Percentiles rank a stretch among this genome's conserved stretches.
phyloP scores from a whole-genome alignment of 2,888 invertebrate species.

The Hymenopus coronatus region DNA sequence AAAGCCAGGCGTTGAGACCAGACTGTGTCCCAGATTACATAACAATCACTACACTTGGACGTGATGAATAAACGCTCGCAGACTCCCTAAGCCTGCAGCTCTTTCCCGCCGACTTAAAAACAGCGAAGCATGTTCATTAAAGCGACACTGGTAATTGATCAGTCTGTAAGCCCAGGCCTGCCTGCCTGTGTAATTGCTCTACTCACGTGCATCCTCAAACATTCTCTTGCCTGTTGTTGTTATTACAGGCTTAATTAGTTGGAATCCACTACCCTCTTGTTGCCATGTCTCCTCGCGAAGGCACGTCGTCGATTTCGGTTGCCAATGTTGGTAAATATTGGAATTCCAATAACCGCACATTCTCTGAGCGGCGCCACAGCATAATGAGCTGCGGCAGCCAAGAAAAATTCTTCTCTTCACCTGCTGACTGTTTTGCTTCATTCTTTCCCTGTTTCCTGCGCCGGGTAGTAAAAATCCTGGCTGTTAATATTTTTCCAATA shows the following conservation, averaged over 20 bases:
- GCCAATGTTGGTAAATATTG: neutral
- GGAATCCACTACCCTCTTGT: neutral
- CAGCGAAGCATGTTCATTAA: neutral
- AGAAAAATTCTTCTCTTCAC: neutral
- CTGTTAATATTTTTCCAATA: neutral
- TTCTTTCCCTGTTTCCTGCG: neutral
- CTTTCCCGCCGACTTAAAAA: neutral
- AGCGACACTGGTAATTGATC: neutral
- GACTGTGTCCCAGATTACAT: too few species aligned
- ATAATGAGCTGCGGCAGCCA: neutral
- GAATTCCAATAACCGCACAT: neutral
- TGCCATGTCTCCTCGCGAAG: neutral
- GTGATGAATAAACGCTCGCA: neutral
- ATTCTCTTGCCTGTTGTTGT: neutral
- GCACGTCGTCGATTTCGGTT: neutral
- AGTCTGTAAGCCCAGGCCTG: neutral
- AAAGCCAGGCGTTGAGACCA: too few species aligned
- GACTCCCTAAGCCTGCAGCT: neutral
- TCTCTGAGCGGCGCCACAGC: neutral
- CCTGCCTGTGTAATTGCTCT: neutral
- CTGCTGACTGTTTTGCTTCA: neutral
- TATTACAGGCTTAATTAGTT: neutral
- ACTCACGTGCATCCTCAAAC: neutral
- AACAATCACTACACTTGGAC: neutral
- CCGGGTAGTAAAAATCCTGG: neutral